Evolutionary conservation across 2,113 vertebrate species (phyloP).

Genomic region (Rhipidura dahli): DNA sequence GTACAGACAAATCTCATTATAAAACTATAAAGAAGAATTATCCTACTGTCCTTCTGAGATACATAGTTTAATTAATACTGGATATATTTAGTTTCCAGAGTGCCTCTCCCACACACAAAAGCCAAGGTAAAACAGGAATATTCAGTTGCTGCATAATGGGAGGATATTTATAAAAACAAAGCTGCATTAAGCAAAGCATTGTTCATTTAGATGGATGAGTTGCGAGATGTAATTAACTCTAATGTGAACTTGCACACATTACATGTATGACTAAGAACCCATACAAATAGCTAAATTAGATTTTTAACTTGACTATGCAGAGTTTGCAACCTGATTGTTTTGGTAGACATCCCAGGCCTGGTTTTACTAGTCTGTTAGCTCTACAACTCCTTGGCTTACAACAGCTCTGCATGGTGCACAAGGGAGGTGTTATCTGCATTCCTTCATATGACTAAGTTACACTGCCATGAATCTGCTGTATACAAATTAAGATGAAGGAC

Average conservation of each 20-base stretch:
- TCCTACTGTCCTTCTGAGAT: background rate
- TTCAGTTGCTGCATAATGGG: background rate
- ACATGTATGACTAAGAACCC: background rate
- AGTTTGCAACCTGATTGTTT: background rate
- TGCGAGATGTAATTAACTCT: background rate
- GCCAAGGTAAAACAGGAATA: background rate
- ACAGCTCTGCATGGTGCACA: background rate
- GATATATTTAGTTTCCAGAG: background rate
- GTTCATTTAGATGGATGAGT: background rate
- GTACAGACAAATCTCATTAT: background rate
- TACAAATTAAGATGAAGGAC: constrained; percentile 47
- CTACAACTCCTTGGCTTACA: background rate
- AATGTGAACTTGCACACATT: background rate
- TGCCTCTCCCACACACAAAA: background rate
- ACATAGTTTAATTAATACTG: background rate
- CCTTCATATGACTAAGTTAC: constrained; percentile 34
- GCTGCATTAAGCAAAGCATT: background rate
- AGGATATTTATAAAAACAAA: background rate
- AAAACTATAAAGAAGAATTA: background rate
- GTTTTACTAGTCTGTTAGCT: constrained; percentile 14
- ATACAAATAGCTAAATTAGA: background rate
- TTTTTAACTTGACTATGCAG: background rate
- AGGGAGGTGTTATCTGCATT: constrained; percentile 21
- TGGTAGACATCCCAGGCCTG: background rate
- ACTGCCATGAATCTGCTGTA: constrained; percentile 15